These are phyloP conservation scores for Dromas ardeola DNA, from an alignment of 2,113 vertebrate species.

Conservation along the genomic window DNA sequence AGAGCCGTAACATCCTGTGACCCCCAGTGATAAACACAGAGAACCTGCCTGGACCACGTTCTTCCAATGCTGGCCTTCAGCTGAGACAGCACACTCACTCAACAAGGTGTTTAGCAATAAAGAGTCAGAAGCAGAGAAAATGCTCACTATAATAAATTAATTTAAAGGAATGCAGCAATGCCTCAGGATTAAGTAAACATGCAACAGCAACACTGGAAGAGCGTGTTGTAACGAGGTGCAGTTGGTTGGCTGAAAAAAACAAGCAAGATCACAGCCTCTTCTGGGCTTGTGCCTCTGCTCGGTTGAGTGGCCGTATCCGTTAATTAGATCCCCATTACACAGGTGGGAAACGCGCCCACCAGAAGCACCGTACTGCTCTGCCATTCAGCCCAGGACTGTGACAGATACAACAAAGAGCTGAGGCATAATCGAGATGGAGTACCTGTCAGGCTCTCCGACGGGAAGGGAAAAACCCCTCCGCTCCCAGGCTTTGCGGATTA, in stretches of 20 bases:
- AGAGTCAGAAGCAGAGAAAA: neutral
- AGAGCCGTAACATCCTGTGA: neutral
- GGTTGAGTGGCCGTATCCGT: neutral
- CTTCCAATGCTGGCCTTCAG: neutral
- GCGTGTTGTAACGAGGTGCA: neutral
- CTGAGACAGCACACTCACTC: neutral
- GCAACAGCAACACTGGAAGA: neutral
- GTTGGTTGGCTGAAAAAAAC: neutral
- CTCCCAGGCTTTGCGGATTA: neutral
- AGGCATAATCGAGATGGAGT: neutral
- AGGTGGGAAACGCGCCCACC: neutral
- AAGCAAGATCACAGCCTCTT: rapidly evolving
- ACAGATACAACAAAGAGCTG: neutral
- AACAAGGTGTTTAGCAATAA: neutral
- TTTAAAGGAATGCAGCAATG: neutral
- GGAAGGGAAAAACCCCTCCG: neutral
- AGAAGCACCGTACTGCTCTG: neutral
- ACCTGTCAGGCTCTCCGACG: neutral
- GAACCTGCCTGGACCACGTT: neutral
- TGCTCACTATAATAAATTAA: neutral
- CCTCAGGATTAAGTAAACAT: neutral
- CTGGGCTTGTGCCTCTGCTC: neutral
- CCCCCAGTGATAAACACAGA: neutral
- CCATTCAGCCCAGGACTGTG: neutral
- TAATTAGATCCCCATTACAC: neutral